Base-by-base conservation (phyloP, 2,797 vertebrate genomes). In the Microcaecilia unicolor region DNA sequence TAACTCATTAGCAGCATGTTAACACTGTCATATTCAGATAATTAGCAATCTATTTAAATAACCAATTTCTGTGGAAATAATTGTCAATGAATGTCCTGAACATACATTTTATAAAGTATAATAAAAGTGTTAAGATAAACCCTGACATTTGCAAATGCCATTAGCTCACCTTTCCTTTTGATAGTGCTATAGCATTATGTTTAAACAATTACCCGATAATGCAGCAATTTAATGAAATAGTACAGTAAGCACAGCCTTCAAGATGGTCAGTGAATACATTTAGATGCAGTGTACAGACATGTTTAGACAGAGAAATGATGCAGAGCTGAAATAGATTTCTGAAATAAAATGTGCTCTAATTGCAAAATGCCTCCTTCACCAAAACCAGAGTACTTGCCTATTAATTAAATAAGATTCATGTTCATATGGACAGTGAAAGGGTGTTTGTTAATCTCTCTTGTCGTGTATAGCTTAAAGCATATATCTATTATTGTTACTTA, bases 101-200 rank as follows among this genome's bases (percentile, higher is more conserved):
- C 69, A 69, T 73, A 78, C 76, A 79, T 81, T 84, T 80, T 82
- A 86, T 80, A 84, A 83, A 81, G 80, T 83, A 76, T 82, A 88
- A 87, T 85, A 84, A 87, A 85, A 84, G 78, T 77, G 81, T 83
- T 83, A 82, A 84, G 81, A 85, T 85, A 85, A 84, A 85, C 83
- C 82, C 82, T 86, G 83, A 85, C 85, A 88, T 90, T 88, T 88
- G 73, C 76, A 83, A 88, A 89, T 85, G 84, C 78, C 82, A 87
- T 81, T 78, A 78, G 78, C 78, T 89, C 81, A 87, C 85, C 84
- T 87, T 87, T 80, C 72, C 70, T 76, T 84, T 77, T 82, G 83
- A 85, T 80, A 78, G 72, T 74, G 76, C 74, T 61, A 46, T 75
- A 78, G 80, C 80, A 76, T 83, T 81, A 83, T 80, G 81, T 81